Evolutionary conservation across 2,888 invertebrate species (phyloP).

Genomic region (Heteromyza rotundicornis): DNA sequence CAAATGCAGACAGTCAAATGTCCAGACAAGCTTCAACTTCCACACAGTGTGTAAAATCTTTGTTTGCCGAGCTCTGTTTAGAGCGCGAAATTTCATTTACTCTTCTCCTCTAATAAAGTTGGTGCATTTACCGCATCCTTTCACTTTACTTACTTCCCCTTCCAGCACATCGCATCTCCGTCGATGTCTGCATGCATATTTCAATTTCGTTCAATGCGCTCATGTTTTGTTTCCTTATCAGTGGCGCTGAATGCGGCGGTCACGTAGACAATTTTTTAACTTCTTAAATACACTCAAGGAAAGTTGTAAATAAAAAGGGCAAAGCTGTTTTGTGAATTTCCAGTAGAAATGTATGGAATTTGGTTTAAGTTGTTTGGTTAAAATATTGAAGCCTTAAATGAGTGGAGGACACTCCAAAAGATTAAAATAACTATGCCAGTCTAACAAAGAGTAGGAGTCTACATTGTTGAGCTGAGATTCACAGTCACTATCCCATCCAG

Average conservation of each 20-base stretch:
- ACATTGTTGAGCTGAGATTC: too few species aligned
- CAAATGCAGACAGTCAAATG: neutral
- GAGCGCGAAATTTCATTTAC: neutral
- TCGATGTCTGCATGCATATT: constrained; percentile 18
- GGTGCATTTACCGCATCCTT: neutral
- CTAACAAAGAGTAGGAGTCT: too few species aligned
- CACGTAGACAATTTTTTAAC: neutral
- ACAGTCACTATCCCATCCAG: too few species aligned
- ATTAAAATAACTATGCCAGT: too few species aligned
- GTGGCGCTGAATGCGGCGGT: neutral
- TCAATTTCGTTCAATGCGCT: constrained; percentile 27
- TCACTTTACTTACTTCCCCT: neutral
- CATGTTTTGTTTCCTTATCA: constrained; percentile 4
- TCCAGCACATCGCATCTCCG: too few species aligned
- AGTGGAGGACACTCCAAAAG: too few species aligned
- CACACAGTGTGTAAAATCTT: neutral
- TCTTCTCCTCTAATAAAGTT: neutral
- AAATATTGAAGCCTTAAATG: too few species aligned
- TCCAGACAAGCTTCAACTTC: neutral
- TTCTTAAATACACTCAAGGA: neutral
- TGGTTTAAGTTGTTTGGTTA: too few species aligned
- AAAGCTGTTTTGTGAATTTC: too few species aligned
- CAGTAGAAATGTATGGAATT: too few species aligned
- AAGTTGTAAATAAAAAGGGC: too few species aligned
- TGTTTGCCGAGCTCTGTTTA: neutral